A percentile compares a stretch with the other conserved stretches of the same genome.
phyloP scores from a whole-genome alignment of 1,140 invertebrate genomes.

The Doryteuthis pealeii region DNA sequence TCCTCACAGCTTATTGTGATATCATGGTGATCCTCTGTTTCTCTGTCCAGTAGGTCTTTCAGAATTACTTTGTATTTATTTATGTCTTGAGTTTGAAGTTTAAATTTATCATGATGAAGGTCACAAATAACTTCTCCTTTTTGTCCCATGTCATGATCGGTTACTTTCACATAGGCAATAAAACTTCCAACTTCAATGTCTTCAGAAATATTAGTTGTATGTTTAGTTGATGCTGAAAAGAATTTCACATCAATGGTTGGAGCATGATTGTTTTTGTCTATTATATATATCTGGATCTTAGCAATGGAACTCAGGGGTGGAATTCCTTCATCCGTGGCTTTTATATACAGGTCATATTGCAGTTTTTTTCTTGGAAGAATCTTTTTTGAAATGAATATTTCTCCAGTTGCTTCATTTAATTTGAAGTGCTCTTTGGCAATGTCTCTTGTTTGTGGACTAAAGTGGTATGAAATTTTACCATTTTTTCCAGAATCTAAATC shows the following conservation, averaged over 20 bases:
- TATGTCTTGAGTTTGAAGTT: not conserved
- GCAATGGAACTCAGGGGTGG: not conserved
- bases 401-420: constrained; percentile 2
- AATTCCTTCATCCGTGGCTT: not conserved
- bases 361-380: not conserved
- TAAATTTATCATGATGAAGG: constrained; percentile 34
- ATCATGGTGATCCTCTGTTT: constrained; percentile 17
- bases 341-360: not conserved
- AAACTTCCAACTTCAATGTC: constrained; percentile 35
- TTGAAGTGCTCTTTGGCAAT: constrained; percentile 69
- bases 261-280: constrained; percentile 22
- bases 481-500: constrained; percentile 53
- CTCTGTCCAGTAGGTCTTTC: constrained; percentile 28
- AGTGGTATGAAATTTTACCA: constrained; percentile 68
- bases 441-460: constrained; percentile 80
- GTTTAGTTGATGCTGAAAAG: constrained; percentile 22
- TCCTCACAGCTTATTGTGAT: constrained; percentile 43
- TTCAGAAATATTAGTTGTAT: constrained; percentile 35
- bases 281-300: constrained; percentile 20
- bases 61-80: constrained; percentile 35
- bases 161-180: constrained; percentile 48
- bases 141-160: constrained; percentile 46
- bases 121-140: constrained; percentile 47
- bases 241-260: constrained; percentile 35
- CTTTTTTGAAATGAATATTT: not conserved